Evolutionary conservation across 1,140 invertebrate species (phyloP).

Genomic region (Diplogasteroides magnus): DNA sequence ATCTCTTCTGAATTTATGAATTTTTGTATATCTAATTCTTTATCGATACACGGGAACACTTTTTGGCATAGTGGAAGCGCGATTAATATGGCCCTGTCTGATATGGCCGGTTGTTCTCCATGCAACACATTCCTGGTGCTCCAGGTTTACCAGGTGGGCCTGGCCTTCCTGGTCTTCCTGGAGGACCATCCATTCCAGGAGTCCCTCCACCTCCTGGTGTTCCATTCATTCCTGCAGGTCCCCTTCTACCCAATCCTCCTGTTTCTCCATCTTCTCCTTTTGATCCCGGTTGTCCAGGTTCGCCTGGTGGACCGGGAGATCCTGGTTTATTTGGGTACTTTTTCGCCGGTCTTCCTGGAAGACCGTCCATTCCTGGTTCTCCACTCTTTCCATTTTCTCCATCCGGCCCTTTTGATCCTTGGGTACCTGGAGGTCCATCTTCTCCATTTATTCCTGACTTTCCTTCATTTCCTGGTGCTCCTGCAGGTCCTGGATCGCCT

Average conservation of each 20-base stretch:
- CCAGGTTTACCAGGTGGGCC: background rate
- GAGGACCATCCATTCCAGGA: background rate
- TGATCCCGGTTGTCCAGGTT: background rate
- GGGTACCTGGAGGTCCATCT: slow-evolving; percentile 1
- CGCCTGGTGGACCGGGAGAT: background rate
- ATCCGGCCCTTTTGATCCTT: background rate
- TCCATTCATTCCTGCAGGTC: background rate
- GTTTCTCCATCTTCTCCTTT: background rate
- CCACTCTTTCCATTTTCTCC: background rate
- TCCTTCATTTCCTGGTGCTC: background rate
- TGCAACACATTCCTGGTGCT: background rate
- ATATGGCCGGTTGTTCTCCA: too few species aligned
- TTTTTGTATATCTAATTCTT: too few species aligned
- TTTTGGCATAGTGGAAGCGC: too few species aligned
- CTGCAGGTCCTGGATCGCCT: background rate
- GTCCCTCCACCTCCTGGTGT: background rate
- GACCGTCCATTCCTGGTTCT: background rate
- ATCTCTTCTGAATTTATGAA: too few species aligned
- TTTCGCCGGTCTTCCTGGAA: background rate
- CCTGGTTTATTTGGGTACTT: background rate
- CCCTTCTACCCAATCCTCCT: background rate
- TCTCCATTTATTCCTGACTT: slow-evolving; percentile 1
- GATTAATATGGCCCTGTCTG: too few species aligned
- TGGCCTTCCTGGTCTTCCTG: background rate
- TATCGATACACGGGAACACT: too few species aligned